phyloP scores from a whole-genome alignment of 2,113 vertebrate species.

The Tiliqua scincoides region DNA sequence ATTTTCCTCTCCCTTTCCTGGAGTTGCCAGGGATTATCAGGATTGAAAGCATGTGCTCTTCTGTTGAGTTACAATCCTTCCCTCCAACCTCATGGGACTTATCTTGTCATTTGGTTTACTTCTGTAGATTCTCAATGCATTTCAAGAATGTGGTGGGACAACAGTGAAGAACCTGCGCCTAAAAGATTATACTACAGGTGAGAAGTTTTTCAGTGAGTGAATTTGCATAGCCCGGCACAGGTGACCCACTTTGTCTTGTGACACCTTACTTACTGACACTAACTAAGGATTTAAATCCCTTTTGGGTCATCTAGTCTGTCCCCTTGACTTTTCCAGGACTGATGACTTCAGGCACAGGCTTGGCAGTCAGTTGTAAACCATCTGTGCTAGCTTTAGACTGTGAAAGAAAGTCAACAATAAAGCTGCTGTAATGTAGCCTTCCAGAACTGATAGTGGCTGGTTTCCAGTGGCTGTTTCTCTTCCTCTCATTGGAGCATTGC shows the following conservation, averaged over 20 bases:
- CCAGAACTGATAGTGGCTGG: slow-evolving; percentile 4
- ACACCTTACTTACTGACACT: slow-evolving; percentile 15
- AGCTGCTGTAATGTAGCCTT: slow-evolving; percentile 7
- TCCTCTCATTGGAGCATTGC: not conserved
- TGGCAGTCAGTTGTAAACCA: slow-evolving; percentile 38
- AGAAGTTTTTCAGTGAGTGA: slow-evolving; percentile 56
- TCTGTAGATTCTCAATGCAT: slow-evolving; percentile 77
- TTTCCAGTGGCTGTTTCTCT: not conserved
- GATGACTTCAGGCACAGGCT: slow-evolving; percentile 22
- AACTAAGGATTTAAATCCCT: slow-evolving; percentile 44
- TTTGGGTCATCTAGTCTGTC: slow-evolving; percentile 29
- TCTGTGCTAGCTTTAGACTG: not conserved
- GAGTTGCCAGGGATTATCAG: no score
- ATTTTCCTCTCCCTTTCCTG: no score
- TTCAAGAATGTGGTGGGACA: slow-evolving; percentile 73
- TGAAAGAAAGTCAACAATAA: slow-evolving; percentile 33
- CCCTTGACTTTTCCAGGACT: slow-evolving; percentile 4
- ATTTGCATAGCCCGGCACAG: slow-evolving; percentile 38
- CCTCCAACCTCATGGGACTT: slow-evolving; percentile 24
- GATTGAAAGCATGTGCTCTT: no score
- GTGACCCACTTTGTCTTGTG: slow-evolving; percentile 20
- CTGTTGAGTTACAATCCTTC: no score
- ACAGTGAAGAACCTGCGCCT: slow-evolving; percentile 78
- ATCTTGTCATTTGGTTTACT: slow-evolving; percentile 39
- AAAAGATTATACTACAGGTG: slow-evolving; percentile 82